These are phyloP conservation scores for Chaetodon trifascialis DNA, from an alignment of 2,113 vertebrate species.

Conservation along the genomic window DNA sequence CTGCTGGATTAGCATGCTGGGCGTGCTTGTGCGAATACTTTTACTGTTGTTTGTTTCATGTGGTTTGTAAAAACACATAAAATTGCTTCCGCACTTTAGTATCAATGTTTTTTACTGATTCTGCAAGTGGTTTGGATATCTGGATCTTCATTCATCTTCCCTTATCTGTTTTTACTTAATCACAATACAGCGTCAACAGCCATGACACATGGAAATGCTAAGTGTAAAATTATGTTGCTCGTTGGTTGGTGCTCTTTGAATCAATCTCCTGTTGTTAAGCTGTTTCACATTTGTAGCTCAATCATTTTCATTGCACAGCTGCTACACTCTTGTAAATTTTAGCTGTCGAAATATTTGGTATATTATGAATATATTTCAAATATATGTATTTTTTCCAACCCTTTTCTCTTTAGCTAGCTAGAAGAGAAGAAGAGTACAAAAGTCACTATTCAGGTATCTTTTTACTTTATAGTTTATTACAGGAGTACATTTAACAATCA, in stretches of 20 bases:
- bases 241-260: neutral
- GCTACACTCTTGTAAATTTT: neutral
- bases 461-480: constrained; percentile 89
- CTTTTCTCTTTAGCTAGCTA: neutral
- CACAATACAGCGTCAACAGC: neutral
- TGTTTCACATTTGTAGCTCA: neutral
- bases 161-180: constrained; percentile 3
- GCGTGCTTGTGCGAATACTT: neutral
- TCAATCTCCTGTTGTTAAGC: neutral
- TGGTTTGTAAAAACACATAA: constrained; percentile 6
- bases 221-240: neutral
- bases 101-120: neutral
- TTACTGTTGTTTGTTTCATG: neutral
- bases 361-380: too few species aligned
- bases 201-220: too few species aligned
- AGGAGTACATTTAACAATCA: constrained; percentile 90
- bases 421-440: neutral
- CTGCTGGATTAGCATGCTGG: neutral
- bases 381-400: neutral
- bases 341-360: neutral
- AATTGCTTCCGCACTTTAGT: neutral
- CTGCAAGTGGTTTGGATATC: neutral
- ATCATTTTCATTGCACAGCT: neutral
- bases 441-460: constrained; percentile 26
- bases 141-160: neutral